Conservation (phyloP, 1,140 invertebrate species). For the Semibalanus balanoides region DNA sequence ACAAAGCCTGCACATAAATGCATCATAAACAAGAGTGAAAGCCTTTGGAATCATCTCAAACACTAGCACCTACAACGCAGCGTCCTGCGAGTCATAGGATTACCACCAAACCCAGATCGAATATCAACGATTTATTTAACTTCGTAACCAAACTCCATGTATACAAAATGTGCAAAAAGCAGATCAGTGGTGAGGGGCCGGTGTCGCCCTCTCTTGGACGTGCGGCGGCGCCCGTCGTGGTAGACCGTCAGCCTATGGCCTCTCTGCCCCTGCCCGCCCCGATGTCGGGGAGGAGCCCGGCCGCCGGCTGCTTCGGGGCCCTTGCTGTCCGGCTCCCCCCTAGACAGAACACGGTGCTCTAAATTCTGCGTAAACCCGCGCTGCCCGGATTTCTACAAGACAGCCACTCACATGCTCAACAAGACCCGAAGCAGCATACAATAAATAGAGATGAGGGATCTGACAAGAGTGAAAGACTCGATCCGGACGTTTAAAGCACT, state of each 20-base stretch:
- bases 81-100: no score
- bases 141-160: background rate
- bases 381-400: background rate
- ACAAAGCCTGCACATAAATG: conserved; percentile 2
- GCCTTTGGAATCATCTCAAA: background rate
- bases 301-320: no score
- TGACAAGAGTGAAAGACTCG: background rate
- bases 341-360: background rate
- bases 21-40: conserved; percentile 2
- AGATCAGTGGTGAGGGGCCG: background rate
- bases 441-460: background rate
- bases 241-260: no score
- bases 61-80: background rate
- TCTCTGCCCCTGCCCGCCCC: no score
- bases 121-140: background rate
- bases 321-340: background rate
- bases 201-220: no score
- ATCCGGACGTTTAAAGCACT: conserved; percentile 38
- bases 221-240: no score
- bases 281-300: no score
- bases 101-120: background rate
- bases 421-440: background rate
- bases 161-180: background rate
- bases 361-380: background rate
- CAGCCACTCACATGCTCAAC: background rate